Evolutionary conservation across 2,888 invertebrate genomes (phyloP), one percentile per base, ranked within the genome.

Genomic region (Buathra laborator): DNA sequence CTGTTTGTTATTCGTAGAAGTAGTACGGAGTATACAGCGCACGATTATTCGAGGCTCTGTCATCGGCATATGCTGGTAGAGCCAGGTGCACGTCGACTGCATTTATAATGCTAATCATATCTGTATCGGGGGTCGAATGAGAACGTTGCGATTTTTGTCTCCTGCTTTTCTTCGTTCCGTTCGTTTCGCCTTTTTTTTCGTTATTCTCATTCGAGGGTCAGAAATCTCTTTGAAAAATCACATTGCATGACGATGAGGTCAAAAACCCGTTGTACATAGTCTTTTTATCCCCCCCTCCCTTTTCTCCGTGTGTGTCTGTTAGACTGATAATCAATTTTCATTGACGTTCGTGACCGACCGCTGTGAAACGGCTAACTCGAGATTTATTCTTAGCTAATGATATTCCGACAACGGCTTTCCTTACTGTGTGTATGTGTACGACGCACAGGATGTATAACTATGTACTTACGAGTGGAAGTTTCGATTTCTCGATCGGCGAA

Each of bases 31-130:
- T 5, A 32, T 19, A n/a, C 12, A 9, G 51, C 12, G 14, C 64
- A 53, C 56, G 51, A 64, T 62, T 75, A 48, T 76, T 48, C 44
- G 32, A 62, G 44, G 32, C 64, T 29, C 24, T 56, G 37, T 78
- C 59, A 29, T 62, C n/a, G n/a, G 32, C 82, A 77, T 72, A 59
- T 77, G 77, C 53, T 56, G 76, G 66, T 51, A 24, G 19, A 44
- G 74, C 83, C 83, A 83, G 83, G 83, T 83, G 83, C 64, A 16
- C 53, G 75, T 37, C 48, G 67, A 19, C 68, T 64, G 67, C 64
- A 75, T 79, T 75, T 79, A 79, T 70, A 74, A 83, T 83, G 79
- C 64, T 79, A 77, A 82, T 82, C 77, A 67, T 59, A 64, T 74
- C 59, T 66, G 74, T 29, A 66, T 80, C 72, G 53, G 53, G 72